phyloP scores from a whole-genome alignment of 23 tunicate species.

The Ascidia mentula region DNA sequence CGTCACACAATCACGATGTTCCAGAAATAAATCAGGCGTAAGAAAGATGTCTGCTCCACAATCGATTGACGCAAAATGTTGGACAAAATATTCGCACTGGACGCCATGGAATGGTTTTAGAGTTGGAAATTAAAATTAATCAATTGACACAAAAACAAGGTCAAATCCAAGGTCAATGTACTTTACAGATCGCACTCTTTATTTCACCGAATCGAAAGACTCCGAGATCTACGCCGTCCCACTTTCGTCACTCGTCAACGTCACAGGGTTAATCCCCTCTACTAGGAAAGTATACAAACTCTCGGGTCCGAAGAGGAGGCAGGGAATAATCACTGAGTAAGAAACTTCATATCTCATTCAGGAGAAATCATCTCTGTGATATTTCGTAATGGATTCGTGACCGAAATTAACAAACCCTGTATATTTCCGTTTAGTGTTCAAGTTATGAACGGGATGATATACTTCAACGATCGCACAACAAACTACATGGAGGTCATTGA shows the following conservation, averaged over 20 bases:
- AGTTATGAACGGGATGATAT: slow-evolving; percentile 37
- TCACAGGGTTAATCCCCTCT: slow-evolving; percentile 34
- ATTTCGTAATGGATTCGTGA: too few species aligned
- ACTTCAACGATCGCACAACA: slow-evolving; percentile 39
- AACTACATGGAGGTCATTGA: slow-evolving; percentile 34
- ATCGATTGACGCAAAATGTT: too few species aligned
- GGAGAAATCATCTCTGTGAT: too few species aligned
- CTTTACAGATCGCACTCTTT: slow-evolving; percentile 31
- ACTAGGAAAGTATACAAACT: neutral
- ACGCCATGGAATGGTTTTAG: too few species aligned
- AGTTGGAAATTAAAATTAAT: too few species aligned
- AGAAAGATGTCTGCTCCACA: too few species aligned
- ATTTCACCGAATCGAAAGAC: slow-evolving; percentile 36
- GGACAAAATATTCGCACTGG: too few species aligned
- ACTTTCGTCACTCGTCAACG: slow-evolving; percentile 21
- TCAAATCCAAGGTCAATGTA: too few species aligned
- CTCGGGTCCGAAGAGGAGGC: neutral
- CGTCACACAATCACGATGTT: neutral
- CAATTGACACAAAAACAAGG: too few species aligned
- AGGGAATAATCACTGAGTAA: slow-evolving; percentile 22
- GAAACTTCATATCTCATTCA: too few species aligned
- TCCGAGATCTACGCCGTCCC: slow-evolving; percentile 33
- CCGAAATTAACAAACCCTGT: too few species aligned
- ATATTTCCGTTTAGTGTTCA: slow-evolving; percentile 44
- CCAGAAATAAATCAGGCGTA: neutral